These are phyloP conservation scores for Papilio aristodemus DNA, from an alignment of 1,140 invertebrate species.

Conservation along the genomic window DNA sequence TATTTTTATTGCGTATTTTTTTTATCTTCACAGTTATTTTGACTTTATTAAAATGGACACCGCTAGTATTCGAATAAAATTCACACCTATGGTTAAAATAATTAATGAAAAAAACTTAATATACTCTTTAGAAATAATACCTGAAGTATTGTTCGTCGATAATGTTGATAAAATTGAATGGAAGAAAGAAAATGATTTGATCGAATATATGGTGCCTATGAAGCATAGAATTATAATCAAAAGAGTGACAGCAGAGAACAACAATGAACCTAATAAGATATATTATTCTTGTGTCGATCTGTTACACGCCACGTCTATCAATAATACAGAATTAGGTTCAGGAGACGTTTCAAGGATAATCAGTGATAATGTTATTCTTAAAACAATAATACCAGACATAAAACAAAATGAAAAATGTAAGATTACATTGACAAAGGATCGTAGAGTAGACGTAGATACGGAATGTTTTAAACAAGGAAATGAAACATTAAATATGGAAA, in stretches of 20 bases:
- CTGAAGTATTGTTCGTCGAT: constrained; percentile 52
- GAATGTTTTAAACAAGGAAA: background rate
- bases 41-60: constrained; percentile 46
- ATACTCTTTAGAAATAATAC: constrained; percentile 64
- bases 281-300: constrained; percentile 71
- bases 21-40: constrained; percentile 37
- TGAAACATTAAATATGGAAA: background rate
- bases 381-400: constrained; percentile 7
- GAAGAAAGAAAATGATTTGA: constrained; percentile 46
- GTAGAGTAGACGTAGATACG: background rate
- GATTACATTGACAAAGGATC: constrained; percentile 11
- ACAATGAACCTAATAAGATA: constrained; percentile 43
- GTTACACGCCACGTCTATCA: constrained; percentile 42
- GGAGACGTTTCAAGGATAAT: constrained; percentile 50
- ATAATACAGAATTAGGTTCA: constrained; percentile 39
- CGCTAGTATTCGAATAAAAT: constrained; percentile 56
- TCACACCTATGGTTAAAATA: constrained; percentile 55
- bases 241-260: constrained; percentile 39
- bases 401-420: constrained; percentile 22
- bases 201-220: constrained; percentile 65
- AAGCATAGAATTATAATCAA: constrained; percentile 62
- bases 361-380: constrained; percentile 55
- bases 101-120: constrained; percentile 46
- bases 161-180: constrained; percentile 64
- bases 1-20: constrained; percentile 39